Percentiles rank a stretch among this genome's conserved stretches.
Conservation (phyloP, 2,797 vertebrate species). For the Myioborus melanocephalus region DNA sequence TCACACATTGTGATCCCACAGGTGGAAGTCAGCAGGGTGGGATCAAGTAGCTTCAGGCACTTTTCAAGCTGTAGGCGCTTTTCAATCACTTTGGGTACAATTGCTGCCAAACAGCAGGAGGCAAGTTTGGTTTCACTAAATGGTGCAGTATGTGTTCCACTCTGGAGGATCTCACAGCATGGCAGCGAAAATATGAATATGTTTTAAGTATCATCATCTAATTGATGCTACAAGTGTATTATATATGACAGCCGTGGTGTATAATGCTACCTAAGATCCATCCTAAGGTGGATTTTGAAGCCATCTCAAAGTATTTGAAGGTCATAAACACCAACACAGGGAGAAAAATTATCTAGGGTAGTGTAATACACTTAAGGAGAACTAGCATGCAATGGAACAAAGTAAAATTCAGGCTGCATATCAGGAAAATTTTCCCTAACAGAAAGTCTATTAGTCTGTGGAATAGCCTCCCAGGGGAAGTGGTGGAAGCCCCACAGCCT, state of each 20-base stretch:
- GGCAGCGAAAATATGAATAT: background rate
- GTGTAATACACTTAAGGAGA: slow-evolving; percentile 61
- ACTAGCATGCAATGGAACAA: slow-evolving; percentile 71
- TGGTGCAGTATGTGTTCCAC: background rate
- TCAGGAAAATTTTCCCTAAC: slow-evolving; percentile 75
- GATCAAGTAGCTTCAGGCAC: background rate
- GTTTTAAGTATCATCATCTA: slow-evolving; percentile 24
- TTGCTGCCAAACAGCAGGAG: slow-evolving; percentile 14
- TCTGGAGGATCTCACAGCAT: background rate
- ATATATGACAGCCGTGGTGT: background rate
- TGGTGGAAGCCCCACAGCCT: slow-evolving; percentile 72
- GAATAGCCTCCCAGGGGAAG: slow-evolving; percentile 69
- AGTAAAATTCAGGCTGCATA: slow-evolving; percentile 73
- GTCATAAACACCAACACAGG: slow-evolving; percentile 64
- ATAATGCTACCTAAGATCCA: background rate
- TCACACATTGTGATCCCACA: background rate
- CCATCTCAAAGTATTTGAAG: slow-evolving; percentile 60
- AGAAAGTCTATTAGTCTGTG: slow-evolving; percentile 71
- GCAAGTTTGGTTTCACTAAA: background rate
- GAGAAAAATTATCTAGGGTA: slow-evolving; percentile 67
- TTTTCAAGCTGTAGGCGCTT: slow-evolving; percentile 5
- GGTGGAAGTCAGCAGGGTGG: background rate
- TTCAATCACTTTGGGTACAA: background rate
- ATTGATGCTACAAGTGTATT: background rate
- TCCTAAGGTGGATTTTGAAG: slow-evolving; percentile 41